Conservation (phyloP, 2,888 invertebrate species). For the Odontocerum albicorne region DNA sequence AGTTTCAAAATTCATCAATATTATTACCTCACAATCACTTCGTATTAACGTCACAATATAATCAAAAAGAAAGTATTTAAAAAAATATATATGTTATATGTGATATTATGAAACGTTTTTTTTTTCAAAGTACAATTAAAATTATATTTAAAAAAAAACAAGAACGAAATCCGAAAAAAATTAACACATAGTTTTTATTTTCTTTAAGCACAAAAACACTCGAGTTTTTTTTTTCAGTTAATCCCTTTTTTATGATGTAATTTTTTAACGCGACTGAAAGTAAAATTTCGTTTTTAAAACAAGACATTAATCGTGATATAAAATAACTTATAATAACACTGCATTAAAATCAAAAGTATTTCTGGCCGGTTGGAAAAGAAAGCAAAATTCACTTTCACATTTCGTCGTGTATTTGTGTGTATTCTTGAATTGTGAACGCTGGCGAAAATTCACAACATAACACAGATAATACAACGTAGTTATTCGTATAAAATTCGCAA, state of each 20-base stretch:
- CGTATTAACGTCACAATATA: constrained; percentile 8
- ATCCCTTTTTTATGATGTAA: too few species aligned
- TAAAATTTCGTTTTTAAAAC: constrained; percentile 4
- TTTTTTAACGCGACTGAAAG: constrained; percentile 21
- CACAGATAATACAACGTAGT: too few species aligned
- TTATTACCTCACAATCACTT: constrained; percentile 5
- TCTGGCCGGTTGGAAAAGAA: constrained; percentile 27
- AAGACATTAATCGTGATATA: constrained; percentile 13
- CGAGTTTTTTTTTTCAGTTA: too few species aligned
- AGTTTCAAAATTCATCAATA: constrained; percentile 14
- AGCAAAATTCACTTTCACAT: constrained; percentile 34
- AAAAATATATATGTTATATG: too few species aligned
- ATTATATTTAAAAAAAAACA: too few species aligned
- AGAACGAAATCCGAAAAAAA: not conserved
- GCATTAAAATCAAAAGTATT: constrained; percentile 30
- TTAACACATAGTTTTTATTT: not conserved
- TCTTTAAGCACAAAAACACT: too few species aligned
- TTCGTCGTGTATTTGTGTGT: too few species aligned
- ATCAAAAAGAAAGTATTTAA: not conserved
- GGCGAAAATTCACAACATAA: too few species aligned
- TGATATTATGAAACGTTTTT: not conserved
- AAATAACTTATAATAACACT: constrained; percentile 18
- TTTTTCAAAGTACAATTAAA: constrained; percentile 5
- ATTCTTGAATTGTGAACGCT: too few species aligned
- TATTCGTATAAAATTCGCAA: too few species aligned